phyloP scores from a whole-genome alignment of 2,797 vertebrate species.

The Micrastur ruficollis region DNA sequence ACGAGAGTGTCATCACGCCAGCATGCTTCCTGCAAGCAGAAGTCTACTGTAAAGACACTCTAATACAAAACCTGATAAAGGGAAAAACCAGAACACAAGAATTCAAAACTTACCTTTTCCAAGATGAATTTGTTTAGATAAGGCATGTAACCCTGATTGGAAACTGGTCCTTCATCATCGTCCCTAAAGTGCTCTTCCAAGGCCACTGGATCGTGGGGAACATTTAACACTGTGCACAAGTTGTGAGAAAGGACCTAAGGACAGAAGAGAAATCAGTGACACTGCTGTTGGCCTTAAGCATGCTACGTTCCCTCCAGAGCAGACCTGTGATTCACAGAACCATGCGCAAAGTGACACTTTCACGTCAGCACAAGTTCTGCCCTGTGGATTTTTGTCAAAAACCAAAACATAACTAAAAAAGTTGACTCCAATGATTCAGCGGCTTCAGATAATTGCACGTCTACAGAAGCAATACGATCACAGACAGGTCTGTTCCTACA shows the following conservation, averaged over 20 bases:
- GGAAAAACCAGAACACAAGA: not conserved
- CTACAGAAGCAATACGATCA: not conserved
- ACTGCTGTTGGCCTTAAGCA: not conserved
- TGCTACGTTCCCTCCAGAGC: not conserved
- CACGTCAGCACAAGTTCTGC: not conserved
- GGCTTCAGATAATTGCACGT: not conserved
- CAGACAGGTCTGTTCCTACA: not conserved
- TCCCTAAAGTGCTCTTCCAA: constrained; percentile 97
- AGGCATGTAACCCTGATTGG: constrained; percentile 98
- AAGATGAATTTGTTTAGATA: constrained; percentile 97
- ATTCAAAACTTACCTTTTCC: constrained; percentile 85
- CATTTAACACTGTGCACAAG: constrained; percentile 91
- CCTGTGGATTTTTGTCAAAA: not conserved
- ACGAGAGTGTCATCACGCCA: not conserved
- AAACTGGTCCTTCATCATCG: constrained; percentile 95
- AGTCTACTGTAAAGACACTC: not conserved
- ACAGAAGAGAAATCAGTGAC: not conserved
- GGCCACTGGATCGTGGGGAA: constrained; percentile 94
- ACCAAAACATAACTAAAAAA: not conserved
- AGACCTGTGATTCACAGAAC: not conserved
- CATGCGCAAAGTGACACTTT: not conserved
- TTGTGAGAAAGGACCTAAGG: constrained; percentile 95
- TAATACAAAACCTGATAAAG: not conserved
- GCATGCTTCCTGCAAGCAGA: not conserved
- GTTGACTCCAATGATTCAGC: not conserved